A percentile compares a stretch with the other conserved stretches of the same genome.
These are phyloP conservation scores for Pomatostomus ruficeps DNA, from an alignment of 2,113 vertebrate species.

Conservation along the genomic window DNA sequence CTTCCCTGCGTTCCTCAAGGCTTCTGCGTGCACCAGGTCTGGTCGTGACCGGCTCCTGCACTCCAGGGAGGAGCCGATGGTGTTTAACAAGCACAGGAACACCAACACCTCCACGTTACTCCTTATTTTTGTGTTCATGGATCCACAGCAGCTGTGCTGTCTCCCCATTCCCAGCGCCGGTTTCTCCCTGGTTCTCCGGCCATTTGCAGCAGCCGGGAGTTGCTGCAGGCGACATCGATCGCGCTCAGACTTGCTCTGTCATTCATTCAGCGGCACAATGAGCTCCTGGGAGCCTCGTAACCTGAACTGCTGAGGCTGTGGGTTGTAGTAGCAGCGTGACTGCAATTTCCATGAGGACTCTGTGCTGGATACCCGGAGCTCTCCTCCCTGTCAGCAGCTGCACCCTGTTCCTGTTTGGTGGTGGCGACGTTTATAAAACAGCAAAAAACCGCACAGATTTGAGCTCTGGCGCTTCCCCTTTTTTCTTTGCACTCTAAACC, in stretches of 20 bases:
- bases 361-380: neutral
- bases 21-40: neutral
- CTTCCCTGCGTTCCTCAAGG: neutral
- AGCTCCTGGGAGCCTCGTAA: neutral
- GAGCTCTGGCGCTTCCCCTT: neutral
- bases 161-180: accelerated
- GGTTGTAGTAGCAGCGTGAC: neutral
- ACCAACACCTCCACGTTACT: accelerated
- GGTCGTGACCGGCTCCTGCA: accelerated
- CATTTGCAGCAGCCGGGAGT: accelerated
- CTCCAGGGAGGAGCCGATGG: neutral
- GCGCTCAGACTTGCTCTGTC: neutral
- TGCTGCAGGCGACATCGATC: neutral
- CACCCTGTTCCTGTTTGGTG: neutral
- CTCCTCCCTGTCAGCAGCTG: neutral
- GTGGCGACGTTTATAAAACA: accelerated
- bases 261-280: neutral
- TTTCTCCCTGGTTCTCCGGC: neutral
- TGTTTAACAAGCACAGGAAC: accelerated
- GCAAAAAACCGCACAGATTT: neutral
- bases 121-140: accelerated
- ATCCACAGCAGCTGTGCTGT: accelerated
- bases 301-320: neutral
- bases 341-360: neutral
- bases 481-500: neutral